phyloP scores from a whole-genome alignment of 2,113 vertebrate genomes.

The Centropus bengalensis region DNA sequence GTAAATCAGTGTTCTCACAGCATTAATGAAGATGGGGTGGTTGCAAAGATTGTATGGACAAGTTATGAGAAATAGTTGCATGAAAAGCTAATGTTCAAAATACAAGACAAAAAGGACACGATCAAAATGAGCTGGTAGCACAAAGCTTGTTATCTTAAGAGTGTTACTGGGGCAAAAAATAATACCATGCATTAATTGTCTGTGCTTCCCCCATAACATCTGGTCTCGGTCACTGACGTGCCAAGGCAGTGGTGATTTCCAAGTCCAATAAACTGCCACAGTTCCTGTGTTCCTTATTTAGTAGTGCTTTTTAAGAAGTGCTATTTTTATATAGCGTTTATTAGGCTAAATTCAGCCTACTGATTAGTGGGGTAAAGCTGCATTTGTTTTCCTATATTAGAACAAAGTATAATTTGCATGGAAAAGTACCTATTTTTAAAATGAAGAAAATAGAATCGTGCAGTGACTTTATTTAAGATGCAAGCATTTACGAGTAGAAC shows the following conservation, averaged over 20 bases:
- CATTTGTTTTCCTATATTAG: conserved; percentile 38
- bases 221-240: neutral
- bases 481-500: neutral
- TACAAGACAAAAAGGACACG: neutral
- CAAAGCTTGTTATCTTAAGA: neutral
- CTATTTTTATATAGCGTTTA: conserved; percentile 32
- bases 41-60: neutral
- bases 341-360: conserved; percentile 5
- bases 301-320: conserved; percentile 13
- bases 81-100: neutral
- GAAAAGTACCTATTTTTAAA: conserved; percentile 10
- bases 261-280: neutral
- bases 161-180: neutral
- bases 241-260: neutral
- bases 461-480: conserved; percentile 28
- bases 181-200: neutral
- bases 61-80: neutral
- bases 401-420: neutral
- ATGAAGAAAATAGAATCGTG: neutral
- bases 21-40: neutral
- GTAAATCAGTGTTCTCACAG: neutral
- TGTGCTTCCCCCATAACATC: neutral
- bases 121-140: neutral
- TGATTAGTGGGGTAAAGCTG: conserved; percentile 4
- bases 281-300: neutral